Evolutionary conservation across 2,113 vertebrate species (phyloP), one percentile per base, ranked within the genome.

Genomic region (Oriolus oriolus): DNA sequence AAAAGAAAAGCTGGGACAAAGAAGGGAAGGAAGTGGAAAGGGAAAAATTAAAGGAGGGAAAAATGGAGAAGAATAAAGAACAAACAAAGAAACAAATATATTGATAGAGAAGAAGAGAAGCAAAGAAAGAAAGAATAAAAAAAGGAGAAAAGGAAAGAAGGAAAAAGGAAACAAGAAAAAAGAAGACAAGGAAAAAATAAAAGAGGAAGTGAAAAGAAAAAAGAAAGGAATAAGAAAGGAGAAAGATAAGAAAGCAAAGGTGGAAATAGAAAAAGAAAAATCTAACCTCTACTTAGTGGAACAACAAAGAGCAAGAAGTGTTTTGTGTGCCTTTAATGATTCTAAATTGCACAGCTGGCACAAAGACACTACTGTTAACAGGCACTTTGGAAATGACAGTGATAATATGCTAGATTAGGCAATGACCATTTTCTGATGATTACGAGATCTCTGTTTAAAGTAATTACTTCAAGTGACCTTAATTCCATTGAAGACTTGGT

Each of bases 341-440:
- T 83, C 28, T 69, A 74, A 83, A 66, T 76, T 85, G 30, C 54
- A 61, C 20, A 52, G 54, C 31, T 65, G 42, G 45, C 47, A 69
- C 42, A 87, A 71, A 87, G 45, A 74, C 64, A 12, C 22, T 79
- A 11, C 10, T 77, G n/a, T 74, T 86, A 95, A 89, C 35, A 89
- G 45, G 19, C 20, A 59, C 15, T 85, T 90, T 84, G 74, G 42
- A 94, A 94, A 93, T 90, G 30, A 70, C 37, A 77, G 37, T 74
- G 45, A 54, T 83, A 90, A 77, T 85, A 88, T 41, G 13, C 30
- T 84, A 77, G 78, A 80, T 95, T 59, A 95, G 63, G 14, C 50
- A 88, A 31, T 80, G 73, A 52, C 47, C n/a, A 86, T 95, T 91
- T 96, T 91, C 50, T 70, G 54, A 70, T 85, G 42, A 47, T 94